Conservation (phyloP, 2,797 vertebrate genomes). For the Psittacula derbiana region DNA sequence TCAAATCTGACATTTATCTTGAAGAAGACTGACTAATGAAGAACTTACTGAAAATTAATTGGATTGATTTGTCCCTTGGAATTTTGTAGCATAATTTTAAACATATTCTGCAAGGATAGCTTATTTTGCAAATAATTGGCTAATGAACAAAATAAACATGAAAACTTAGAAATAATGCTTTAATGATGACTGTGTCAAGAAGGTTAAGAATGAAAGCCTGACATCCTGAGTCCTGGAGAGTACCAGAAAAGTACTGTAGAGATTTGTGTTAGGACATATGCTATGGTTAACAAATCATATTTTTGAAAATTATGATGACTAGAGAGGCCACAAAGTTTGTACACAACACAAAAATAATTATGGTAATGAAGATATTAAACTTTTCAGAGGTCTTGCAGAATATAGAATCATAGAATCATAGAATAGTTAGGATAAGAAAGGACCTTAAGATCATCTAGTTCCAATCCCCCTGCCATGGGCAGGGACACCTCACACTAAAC, state of each 20-base stretch:
- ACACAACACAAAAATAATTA: background rate
- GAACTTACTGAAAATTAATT: background rate
- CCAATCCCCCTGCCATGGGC: too few species aligned
- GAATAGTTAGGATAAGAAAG: background rate
- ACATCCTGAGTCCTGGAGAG: background rate
- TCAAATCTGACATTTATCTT: background rate
- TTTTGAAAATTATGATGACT: background rate
- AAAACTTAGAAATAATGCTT: background rate
- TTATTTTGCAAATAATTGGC: background rate
- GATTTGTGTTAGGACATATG: background rate
- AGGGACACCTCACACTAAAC: too few species aligned
- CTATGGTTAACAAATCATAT: background rate
- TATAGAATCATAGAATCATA: background rate
- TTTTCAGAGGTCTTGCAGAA: background rate
- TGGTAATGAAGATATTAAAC: background rate
- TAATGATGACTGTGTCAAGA: background rate
- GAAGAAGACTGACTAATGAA: background rate
- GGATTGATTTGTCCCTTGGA: background rate
- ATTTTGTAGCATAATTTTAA: background rate
- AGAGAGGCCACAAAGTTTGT: background rate
- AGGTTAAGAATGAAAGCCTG: background rate
- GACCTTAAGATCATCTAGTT: background rate
- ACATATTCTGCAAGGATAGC: background rate
- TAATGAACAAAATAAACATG: background rate
- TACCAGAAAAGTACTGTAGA: rapidly evolving